Evolutionary conservation across 1,140 invertebrate genomes (phyloP), one percentile per base, ranked within the genome.

Genomic region (Coelopa frigida): DNA sequence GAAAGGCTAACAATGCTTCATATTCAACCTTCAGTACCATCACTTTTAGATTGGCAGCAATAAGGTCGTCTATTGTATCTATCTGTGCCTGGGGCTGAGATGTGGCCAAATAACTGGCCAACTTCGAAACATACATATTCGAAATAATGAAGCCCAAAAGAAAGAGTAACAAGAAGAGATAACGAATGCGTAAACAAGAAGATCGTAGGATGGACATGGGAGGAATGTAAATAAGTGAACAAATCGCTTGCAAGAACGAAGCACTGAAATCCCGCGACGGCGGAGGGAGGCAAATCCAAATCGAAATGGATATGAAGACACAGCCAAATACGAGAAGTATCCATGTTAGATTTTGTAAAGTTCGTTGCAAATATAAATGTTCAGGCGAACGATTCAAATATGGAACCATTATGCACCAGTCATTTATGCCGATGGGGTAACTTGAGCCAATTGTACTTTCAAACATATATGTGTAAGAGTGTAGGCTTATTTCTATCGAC

Each of bases 381-480:
- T 55, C 51, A 5, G 54, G 26, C 0, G 59, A 60, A 3, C 53
- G 46, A 38, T 56, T 62, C 4, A 45, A 51, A 43, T 41, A 62
- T 6, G 62, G 62, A 24, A 66, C 62, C 62, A 66, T 62, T 5
- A 66, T 43, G 42, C 62, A 66, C 46, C 54, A 59, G 29, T 66
- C 62, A 38, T 66, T 66, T 3, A 66, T 66, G 33, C 59, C 62
- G 8, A 66, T 57, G 8, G 62, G 62, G 33, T 66, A 59, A 40
- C 62, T 62, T 2, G 51, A 44, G 37, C 56, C 50, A 3, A 53
- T 33, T 24, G 50, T 42, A 10, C 44, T 44, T 18, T 42, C 26
- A 10, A 39, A 29, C 20, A 49, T 36, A 11, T 55, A 59, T 0
- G 62, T 66, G 17, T 55, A 60, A 1, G 62, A 60, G 40, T 66